Evolutionary conservation across 2,888 invertebrate species (phyloP).

Genomic region (Automeris io): DNA sequence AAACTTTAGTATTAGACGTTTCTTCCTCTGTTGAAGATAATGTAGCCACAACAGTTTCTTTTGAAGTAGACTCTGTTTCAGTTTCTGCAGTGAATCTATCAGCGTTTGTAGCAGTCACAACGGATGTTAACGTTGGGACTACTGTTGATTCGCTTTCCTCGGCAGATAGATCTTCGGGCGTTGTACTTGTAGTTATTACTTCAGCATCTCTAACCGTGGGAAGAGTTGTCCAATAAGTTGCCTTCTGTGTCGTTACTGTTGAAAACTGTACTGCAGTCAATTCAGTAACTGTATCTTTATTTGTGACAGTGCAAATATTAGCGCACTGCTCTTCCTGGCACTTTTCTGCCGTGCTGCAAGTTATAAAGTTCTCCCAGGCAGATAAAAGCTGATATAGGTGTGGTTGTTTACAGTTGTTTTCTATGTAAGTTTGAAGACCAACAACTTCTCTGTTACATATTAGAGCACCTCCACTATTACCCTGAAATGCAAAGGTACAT

Average conservation of each 20-base stretch:
- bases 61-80: conserved; percentile 1
- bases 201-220: background rate
- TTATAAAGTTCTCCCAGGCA: conserved; percentile 49
- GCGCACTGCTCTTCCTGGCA: conserved; percentile 40
- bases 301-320: conserved; percentile 36
- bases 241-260: background rate
- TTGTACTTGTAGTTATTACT: conserved; percentile 1
- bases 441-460: conserved; percentile 48
- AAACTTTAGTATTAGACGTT: conserved; percentile 14
- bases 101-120: background rate
- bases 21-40: conserved; percentile 4
- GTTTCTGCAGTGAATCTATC: background rate
- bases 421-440: conserved; percentile 58
- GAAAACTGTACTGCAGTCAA: background rate
- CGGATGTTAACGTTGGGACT: conserved; percentile 2
- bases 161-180: background rate
- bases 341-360: conserved; percentile 46
- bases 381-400: conserved; percentile 51
- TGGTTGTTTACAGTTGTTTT: conserved; percentile 49
- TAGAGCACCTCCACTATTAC: conserved; percentile 61
- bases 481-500: conserved; percentile 32
- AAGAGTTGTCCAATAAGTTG: background rate
- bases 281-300: conserved; percentile 38
- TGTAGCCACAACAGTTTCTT: background rate
- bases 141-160: background rate